Conservation (phyloP, 1,140 invertebrate species). For the Hydropsyche tenuis region DNA sequence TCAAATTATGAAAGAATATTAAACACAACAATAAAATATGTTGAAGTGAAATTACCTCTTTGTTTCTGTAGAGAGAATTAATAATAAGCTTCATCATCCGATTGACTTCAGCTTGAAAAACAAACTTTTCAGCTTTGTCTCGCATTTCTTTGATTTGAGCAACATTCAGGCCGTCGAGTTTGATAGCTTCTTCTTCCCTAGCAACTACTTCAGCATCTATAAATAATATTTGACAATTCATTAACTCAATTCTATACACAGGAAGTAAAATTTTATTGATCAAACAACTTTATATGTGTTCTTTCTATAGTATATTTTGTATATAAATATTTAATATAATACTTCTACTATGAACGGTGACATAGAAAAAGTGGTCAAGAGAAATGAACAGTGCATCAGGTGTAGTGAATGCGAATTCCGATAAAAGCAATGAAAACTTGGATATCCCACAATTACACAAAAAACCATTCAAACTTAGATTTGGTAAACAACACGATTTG, state of each 20-base stretch:
- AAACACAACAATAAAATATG: conserved; percentile 9
- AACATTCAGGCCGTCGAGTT: conserved; percentile 93
- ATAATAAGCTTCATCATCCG: conserved; percentile 99
- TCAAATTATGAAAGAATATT: not conserved
- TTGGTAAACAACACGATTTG: conserved; percentile 51
- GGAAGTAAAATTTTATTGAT: conserved; percentile 51
- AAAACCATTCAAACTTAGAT: conserved; percentile 56
- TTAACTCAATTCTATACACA: conserved; percentile 28
- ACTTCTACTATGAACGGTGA: conserved; percentile 1
- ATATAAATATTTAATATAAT: conserved; percentile 12
- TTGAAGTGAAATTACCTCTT: conserved; percentile 73
- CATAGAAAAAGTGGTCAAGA: not conserved
- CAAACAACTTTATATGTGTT: conserved; percentile 49
- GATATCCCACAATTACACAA: conserved; percentile 37
- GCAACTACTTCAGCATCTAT: conserved; percentile 79
- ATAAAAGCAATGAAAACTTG: not conserved
- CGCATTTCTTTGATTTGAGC: conserved; percentile 91
- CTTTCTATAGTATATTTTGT: conserved; percentile 8
- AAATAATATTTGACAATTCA: conserved; percentile 51
- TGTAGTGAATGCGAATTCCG: not conserved
- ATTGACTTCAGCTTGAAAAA: conserved; percentile 96
- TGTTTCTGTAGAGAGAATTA: conserved; percentile 97
- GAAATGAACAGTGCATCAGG: conserved; percentile 25
- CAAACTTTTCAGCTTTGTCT: conserved; percentile 91
- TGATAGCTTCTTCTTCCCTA: conserved; percentile 96